Percentiles rank a stretch among this genome's conserved stretches.
Evolutionary conservation across 2,113 vertebrate genomes (phyloP).

Genomic region (Hyla sarda): DNA sequence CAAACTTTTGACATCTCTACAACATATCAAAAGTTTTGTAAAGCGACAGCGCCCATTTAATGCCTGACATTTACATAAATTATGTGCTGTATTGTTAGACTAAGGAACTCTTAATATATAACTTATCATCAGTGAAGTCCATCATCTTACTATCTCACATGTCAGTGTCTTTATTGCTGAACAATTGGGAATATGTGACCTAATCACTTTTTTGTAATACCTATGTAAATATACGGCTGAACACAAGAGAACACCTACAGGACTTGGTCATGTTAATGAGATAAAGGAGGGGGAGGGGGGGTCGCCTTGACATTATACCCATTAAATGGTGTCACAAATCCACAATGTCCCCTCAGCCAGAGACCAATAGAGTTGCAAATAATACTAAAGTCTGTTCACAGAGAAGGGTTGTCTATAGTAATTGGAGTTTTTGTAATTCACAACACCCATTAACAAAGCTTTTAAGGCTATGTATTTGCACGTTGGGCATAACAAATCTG

Average conservation of each 20-base stretch:
- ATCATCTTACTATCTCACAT: not conserved
- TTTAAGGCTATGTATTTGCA: not conserved
- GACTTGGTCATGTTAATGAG: conserved; percentile 14
- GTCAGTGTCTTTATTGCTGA: not conserved
- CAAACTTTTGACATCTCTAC: too few species aligned
- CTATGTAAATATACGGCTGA: not conserved
- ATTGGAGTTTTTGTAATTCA: conserved; percentile 2
- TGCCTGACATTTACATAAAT: too few species aligned
- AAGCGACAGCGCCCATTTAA: too few species aligned
- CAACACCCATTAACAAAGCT: not conserved
- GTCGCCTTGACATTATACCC: not conserved
- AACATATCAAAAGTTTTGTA: too few species aligned
- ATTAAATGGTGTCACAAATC: not conserved
- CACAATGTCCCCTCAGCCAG: conserved; percentile 5
- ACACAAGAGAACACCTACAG: not conserved
- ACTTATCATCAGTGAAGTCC: too few species aligned
- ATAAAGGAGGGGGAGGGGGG: not conserved
- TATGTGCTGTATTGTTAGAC: too few species aligned
- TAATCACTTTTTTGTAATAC: not conserved
- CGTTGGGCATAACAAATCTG: not conserved
- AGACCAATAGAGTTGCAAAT: not conserved
- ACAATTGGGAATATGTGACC: not conserved
- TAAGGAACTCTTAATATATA: too few species aligned
- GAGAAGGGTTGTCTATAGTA: not conserved
- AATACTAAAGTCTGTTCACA: not conserved